Base-by-base conservation (phyloP, 2,113 vertebrate species). In the Cacatua alba region DNA sequence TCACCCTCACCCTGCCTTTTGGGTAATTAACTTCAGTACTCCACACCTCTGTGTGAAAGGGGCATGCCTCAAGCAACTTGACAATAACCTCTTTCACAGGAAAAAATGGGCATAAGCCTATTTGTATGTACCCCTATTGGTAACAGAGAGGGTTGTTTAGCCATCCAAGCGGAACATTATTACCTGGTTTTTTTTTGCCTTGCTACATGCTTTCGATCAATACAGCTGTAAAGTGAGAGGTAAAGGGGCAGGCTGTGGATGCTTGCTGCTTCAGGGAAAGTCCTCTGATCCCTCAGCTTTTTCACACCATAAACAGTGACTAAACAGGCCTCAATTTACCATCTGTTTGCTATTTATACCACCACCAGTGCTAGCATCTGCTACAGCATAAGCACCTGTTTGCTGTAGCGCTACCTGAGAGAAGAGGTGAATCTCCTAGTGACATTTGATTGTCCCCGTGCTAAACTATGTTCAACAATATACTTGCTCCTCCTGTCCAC, bases 341-440 rank as follows among this genome's bases (percentile, higher is more conserved):
- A 94, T 68, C 87, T 91, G 77, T 51, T 82, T 82, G 13, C 17
- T 78, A 63, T 82, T 94, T 77, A 62, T 82, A 75, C 35, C 29
- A 65, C 49, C 80, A 57, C 11, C 46, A 92, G 60, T 2, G 1
- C 44, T 68, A 60, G 75, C 82, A 92, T 72, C 79, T 85, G 65
- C 89, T 75, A 18, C n/a, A 85, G 49, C 8, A 0, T 63, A 88
- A 92, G 51, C 46, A 93, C 62, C 65, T 85, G 53, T 48, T 80
- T 77, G 55, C 46, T 79, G 9, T 3, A 53, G 46, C 11, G 51
- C 48, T 63, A 46, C 62, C 74, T 75, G 65, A 37, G 37, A 37
- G 37, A 37, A 78, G 4, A 26, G n/a, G 25, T 0, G 0, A 39
- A 37, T 37, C 31, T 85, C 52, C 63, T 23, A 8, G 29, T 10